Evolutionary conservation across 2,113 vertebrate genomes (phyloP).

Genomic region (Alligator sinensis): DNA sequence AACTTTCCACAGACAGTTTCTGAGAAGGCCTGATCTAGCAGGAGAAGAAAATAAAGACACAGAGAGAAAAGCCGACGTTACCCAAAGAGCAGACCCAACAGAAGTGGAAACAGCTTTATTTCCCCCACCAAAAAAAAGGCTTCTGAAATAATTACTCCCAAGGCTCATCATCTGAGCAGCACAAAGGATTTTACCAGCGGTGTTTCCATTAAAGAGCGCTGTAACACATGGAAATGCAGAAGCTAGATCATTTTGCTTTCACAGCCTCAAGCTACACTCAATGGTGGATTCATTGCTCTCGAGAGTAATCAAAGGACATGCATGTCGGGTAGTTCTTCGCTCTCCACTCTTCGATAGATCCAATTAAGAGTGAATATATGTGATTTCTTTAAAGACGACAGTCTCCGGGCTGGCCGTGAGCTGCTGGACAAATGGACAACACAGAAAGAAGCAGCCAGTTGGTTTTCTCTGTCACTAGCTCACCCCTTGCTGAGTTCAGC

Average conservation of each 20-base stretch:
- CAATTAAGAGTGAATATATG: neutral
- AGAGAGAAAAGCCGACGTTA: slow-evolving; percentile 8
- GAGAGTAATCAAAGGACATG: rapidly evolving
- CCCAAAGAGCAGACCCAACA: slow-evolving; percentile 31
- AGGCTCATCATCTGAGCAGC: neutral
- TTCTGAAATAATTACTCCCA: neutral
- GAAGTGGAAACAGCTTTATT: too few species aligned
- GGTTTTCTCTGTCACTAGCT: too few species aligned
- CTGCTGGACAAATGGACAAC: neutral
- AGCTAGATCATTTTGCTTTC: neutral
- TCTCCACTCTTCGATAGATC: neutral
- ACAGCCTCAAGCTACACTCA: neutral
- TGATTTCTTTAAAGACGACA: neutral
- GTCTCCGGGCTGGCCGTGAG: neutral
- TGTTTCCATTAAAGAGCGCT: neutral
- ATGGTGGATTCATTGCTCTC: neutral
- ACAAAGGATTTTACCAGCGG: neutral
- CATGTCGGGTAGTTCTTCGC: neutral
- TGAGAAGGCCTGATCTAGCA: slow-evolving; percentile 11
- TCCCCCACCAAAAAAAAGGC: neutral
- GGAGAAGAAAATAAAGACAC: slow-evolving; percentile 3
- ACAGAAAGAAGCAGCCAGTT: too few species aligned
- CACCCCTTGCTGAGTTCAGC: too few species aligned
- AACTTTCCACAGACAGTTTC: neutral
- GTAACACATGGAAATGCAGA: neutral